A percentile compares a stretch with the other conserved stretches of the same genome.
Evolutionary conservation across 1,140 invertebrate genomes (phyloP).

Genomic region (Pogonomyrmex barbatus): DNA sequence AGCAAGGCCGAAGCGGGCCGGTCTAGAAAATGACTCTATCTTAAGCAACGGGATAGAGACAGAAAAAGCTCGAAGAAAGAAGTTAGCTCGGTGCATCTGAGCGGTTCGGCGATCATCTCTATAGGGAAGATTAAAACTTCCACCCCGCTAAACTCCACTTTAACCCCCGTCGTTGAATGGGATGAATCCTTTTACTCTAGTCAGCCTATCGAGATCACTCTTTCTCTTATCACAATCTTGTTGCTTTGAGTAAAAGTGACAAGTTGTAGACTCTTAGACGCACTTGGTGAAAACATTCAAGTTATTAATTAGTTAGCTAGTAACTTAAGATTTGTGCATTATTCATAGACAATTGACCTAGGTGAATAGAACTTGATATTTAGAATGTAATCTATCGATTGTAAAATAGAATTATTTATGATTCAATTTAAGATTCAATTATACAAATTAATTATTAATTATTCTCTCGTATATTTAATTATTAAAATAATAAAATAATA

Average conservation of each 20-base stretch:
- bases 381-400: neutral
- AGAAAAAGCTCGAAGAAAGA: slow-evolving; percentile 63
- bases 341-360: neutral
- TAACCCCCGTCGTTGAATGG: slow-evolving; percentile 59
- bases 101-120: slow-evolving; percentile 73
- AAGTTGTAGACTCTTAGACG: slow-evolving; percentile 77
- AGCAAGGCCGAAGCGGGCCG: slow-evolving; percentile 1
- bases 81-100: slow-evolving; percentile 52
- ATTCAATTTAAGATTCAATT: neutral
- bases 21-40: slow-evolving; percentile 50
- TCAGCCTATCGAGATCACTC: slow-evolving; percentile 34
- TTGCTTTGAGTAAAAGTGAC: slow-evolving; percentile 6
- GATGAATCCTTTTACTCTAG: slow-evolving; percentile 16
- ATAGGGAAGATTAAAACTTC: slow-evolving; percentile 76
- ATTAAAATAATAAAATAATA: neutral
- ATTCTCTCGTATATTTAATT: neutral
- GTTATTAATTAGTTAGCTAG: slow-evolving; percentile 54
- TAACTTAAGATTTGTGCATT: neutral
- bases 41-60: slow-evolving; percentile 49
- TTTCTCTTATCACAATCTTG: slow-evolving; percentile 39
- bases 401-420: neutral
- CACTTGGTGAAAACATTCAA: slow-evolving; percentile 68
- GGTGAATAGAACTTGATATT: neutral
- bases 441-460: neutral
- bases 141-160: slow-evolving; percentile 68